Evolutionary conservation across 2,888 invertebrate species (phyloP), one percentile per base, ranked within the genome.

Genomic region (Biston stratarius): DNA sequence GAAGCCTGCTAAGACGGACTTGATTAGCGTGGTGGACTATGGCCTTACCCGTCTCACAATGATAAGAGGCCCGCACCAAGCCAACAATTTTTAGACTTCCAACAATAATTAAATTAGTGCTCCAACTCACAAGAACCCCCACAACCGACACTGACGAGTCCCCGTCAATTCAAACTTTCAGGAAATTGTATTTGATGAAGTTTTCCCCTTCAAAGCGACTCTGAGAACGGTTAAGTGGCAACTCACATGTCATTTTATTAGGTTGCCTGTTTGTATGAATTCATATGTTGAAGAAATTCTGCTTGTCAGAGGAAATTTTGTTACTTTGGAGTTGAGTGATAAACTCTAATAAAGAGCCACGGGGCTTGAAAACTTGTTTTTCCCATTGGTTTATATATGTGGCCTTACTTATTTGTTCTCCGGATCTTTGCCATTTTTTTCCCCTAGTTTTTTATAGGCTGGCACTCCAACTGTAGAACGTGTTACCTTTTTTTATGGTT

Each of bases 221-320:
- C 33, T 44, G 42, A 48, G 56, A 61, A 47, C 56, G 49, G 61
- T 60, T 64, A 61, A 66, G 65, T 66, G 61, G 65, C 61, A 66
- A 66, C 65, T 66, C 65, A 57, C 65, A 61, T 66, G 65, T 57
- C 61, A 61, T 66, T 66, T 66, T 66, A 66, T 66, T 66, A 61
- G 49, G 56, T 66, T 66, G 61, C 11, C 61, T 45, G 56, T 66
- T 61, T 66, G 61, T 51, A 51, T 56, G 64, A 64, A 60, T 56
- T 45, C 42, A 51, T 45, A 34, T 36, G 49, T 10, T 56, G 60
- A 51, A 61, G 56, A 66, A 51, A 51, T 61, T 65, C 42, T n/a
- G 34, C 42, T 53, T 40, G 59, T 40, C 59, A 34, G 34, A 11
- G 5, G 55, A 48, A 55, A 60, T 15, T 59, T 33, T 9, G 47